phyloP scores from a whole-genome alignment of 2,797 vertebrate species.

The Tympanoctomys barrerae region DNA sequence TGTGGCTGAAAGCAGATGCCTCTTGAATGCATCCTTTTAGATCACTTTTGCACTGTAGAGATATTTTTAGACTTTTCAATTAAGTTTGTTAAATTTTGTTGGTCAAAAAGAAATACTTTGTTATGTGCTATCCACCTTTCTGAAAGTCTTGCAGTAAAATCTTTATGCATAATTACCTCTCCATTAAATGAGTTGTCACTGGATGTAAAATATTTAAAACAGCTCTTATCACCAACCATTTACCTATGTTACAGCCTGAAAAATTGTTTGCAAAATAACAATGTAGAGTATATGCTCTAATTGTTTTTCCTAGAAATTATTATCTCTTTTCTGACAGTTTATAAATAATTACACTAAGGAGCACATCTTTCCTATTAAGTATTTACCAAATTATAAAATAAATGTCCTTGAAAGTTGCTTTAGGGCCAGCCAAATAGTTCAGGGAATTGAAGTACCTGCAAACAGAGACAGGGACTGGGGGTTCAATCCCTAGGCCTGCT shows the following conservation, averaged over 20 bases:
- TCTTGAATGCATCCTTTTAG: not conserved
- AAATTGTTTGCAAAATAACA: not conserved
- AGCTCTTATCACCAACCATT: not conserved
- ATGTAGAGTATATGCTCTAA: not conserved
- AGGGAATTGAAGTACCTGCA: no score
- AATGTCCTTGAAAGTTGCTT: not conserved
- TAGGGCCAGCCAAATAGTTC: not conserved
- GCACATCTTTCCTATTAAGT: not conserved
- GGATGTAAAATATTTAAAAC: not conserved
- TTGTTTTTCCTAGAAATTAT: not conserved
- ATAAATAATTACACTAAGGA: not conserved
- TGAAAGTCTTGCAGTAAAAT: conserved; percentile 34
- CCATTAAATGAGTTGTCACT: not conserved
- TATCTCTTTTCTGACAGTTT: not conserved
- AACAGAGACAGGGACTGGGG: no score
- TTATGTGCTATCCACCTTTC: not conserved
- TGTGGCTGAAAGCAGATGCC: not conserved
- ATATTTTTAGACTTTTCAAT: not conserved
- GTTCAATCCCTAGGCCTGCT: no score
- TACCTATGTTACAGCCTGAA: not conserved
- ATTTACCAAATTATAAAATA: conserved; percentile 18
- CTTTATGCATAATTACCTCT: not conserved
- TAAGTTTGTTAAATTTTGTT: not conserved
- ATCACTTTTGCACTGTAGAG: not conserved
- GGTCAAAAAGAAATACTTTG: conserved; percentile 4